Percentiles rank a stretch among this genome's conserved stretches.
Evolutionary conservation across 2,797 vertebrate genomes (phyloP).

Genomic region (Eulemur rubriventer): DNA sequence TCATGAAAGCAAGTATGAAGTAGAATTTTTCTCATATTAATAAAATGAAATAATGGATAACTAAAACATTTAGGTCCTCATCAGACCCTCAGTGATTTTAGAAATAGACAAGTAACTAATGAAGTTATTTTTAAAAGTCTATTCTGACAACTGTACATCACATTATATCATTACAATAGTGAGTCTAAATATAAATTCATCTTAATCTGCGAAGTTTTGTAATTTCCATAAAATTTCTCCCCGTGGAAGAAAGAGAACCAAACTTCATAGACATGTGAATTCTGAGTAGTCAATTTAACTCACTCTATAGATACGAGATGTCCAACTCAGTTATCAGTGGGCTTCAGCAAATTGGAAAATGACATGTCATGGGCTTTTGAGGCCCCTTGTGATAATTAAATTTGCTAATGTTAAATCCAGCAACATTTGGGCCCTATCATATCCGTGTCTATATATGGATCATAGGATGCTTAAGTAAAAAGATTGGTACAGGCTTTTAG

Average conservation of each 20-base stretch:
- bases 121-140: conserved; percentile 24
- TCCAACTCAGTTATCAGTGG: neutral
- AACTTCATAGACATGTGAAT: neutral
- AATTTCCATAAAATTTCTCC: neutral
- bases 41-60: neutral
- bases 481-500: neutral
- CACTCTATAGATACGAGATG: neutral
- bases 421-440: neutral
- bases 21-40: neutral
- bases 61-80: neutral
- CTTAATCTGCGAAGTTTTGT: neutral
- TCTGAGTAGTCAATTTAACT: neutral
- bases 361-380: neutral
- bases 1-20: neutral
- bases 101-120: neutral
- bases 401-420: neutral
- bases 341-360: neutral
- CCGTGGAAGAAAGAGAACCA: neutral
- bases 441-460: neutral
- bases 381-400: neutral
- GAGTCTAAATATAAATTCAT: neutral
- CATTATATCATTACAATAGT: neutral
- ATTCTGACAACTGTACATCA: neutral
- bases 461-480: neutral
- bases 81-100: neutral